phyloP scores from a whole-genome alignment of 2,797 vertebrate genomes.

The Lagorchestes hirsutus region DNA sequence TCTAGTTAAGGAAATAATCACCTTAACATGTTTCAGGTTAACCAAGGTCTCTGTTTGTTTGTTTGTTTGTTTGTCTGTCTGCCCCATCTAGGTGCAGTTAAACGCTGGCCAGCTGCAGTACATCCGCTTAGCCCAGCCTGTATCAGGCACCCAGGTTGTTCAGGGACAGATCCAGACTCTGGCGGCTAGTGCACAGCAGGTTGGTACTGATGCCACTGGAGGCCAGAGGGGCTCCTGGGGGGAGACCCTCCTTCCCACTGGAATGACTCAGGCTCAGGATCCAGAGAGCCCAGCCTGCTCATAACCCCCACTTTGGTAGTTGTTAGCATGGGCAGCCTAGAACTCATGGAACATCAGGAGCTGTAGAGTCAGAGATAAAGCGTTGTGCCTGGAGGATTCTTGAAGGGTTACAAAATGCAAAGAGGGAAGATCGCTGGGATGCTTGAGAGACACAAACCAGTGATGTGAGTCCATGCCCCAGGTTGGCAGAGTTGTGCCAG shows the following conservation, averaged over 20 bases:
- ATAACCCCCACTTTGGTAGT: background rate
- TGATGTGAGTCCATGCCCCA: background rate
- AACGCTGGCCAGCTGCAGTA: constrained; percentile 98
- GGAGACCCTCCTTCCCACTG: background rate
- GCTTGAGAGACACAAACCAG: background rate
- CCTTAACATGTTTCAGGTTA: constrained; percentile 59
- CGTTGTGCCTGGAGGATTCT: constrained; percentile 36
- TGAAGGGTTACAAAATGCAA: background rate
- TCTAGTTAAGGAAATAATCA: constrained; percentile 22
- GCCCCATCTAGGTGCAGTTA: constrained; percentile 92
- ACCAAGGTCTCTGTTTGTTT: constrained; percentile 62
- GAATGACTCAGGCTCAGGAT: background rate
- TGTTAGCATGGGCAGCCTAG: background rate
- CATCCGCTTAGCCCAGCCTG: constrained; percentile 97
- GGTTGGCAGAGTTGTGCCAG: background rate
- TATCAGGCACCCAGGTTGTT: constrained; percentile 98
- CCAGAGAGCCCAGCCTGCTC: background rate
- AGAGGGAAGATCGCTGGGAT: background rate
- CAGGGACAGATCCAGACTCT: constrained; percentile 99
- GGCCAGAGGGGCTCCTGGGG: background rate
- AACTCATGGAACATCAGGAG: background rate
- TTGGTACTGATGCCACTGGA: constrained; percentile 78
- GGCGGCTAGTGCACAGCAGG: constrained; percentile 96
- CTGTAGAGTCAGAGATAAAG: constrained; percentile 3
- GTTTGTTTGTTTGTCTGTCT: constrained; percentile 76